Conservation (phyloP, 2,797 vertebrate species). For the Sebastes steindachneri region DNA sequence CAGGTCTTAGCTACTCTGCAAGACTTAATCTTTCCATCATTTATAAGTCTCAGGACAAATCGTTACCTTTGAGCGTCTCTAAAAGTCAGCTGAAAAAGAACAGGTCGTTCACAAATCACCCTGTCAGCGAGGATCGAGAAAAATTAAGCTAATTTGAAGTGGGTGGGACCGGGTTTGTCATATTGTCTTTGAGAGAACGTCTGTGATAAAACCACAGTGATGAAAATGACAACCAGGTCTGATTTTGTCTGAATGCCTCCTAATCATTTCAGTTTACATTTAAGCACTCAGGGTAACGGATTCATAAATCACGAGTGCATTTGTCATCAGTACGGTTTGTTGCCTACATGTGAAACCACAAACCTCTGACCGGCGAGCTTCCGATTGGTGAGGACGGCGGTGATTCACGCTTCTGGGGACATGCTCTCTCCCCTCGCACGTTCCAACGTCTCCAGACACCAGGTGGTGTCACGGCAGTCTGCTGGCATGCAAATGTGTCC, state of each 20-base stretch:
- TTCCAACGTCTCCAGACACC: slow-evolving; percentile 78
- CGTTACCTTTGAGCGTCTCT: background rate
- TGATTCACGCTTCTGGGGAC: slow-evolving; percentile 59
- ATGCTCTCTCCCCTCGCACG: slow-evolving; percentile 52
- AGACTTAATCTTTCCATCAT: slow-evolving; percentile 10
- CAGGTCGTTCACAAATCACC: slow-evolving; percentile 22
- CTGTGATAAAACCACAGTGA: slow-evolving; percentile 37
- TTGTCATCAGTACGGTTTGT: slow-evolving; percentile 32
- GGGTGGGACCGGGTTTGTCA: slow-evolving; percentile 26
- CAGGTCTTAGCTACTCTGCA: background rate
- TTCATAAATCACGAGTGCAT: slow-evolving; percentile 36
- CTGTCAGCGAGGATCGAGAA: slow-evolving; percentile 7
- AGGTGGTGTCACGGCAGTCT: slow-evolving; percentile 83
- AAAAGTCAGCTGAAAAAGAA: slow-evolving; percentile 23
- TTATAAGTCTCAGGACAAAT: slow-evolving; percentile 17
- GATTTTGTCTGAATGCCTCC: slow-evolving; percentile 38
- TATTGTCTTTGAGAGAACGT: slow-evolving; percentile 1
- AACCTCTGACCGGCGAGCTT: slow-evolving; percentile 13
- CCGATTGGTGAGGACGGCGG: background rate
- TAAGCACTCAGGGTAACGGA: slow-evolving; percentile 17
- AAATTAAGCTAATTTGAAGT: slow-evolving; percentile 32
- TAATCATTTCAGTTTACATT: slow-evolving; percentile 44
- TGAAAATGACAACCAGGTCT: slow-evolving; percentile 38
- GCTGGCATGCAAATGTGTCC: slow-evolving; percentile 82
- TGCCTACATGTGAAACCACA: slow-evolving; percentile 16